Base-by-base conservation (phyloP, 2,797 vertebrate genomes). In the Naso thynnoides region DNA sequence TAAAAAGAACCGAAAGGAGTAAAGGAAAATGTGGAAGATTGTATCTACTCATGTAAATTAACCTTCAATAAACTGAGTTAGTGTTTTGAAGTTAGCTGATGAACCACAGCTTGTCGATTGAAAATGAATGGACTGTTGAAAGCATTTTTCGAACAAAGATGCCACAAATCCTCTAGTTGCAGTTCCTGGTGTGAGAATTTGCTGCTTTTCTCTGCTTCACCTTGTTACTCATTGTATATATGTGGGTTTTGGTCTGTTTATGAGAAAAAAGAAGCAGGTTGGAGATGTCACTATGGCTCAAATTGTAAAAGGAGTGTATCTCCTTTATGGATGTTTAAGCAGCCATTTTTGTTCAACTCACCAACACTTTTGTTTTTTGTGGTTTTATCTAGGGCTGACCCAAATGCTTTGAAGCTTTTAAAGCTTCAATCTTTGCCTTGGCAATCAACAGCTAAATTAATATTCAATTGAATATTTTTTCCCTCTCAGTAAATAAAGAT, bases 41-140 rank as follows among this genome's bases (percentile, higher is more conserved):
- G n/a, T 7, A n/a, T 44, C 6, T 55, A 19, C 29, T 49, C 68
- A 45, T 8, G 21, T 56, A 76, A 1, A 84, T 80, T 82, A 82
- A 47, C 49, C 33, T 63, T 38, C 36, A 44, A 54, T 50, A 69
- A 54, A 79, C 78, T 82, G 55, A 82, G 76, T 78, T 62, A 76
- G 76, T 6, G 41, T 62, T 33, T 39, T 52, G 47, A 63, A 6
- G 73, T 77, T 77, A 74, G 60, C 26, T 57, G n/a, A 69, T 77
- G 36, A 45, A 62, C 82, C 68, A 50, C 48, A 31, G 36, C 49
- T 61, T 27, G 44, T 47, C 4, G 14, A 59, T 19, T 50, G 33
- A 10, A 33, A 58, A 29, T 13, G 31, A 72, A 68, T 11, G 33
- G n/a, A 52, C 49, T 18, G 4, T 41, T 58, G 56, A 13, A 48